A percentile compares a stretch with the other conserved stretches of the same genome.
Conservation (phyloP, 2,113 vertebrate genomes). For the Xiphias gladius region DNA sequence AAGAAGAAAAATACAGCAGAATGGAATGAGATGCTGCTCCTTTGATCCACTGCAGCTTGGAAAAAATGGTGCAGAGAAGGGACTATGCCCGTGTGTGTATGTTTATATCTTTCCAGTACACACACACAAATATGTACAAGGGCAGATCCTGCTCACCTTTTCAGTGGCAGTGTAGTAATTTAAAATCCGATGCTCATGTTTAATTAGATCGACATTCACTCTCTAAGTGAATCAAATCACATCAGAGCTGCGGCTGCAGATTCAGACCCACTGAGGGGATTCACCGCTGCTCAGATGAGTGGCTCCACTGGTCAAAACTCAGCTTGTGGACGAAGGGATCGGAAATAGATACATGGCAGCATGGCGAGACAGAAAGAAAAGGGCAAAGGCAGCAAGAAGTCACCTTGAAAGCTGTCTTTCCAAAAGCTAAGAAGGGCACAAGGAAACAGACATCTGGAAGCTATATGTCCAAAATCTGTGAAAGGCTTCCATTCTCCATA, state of each 20-base stretch:
- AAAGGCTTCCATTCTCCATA: not conserved
- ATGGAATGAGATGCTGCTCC: conserved; percentile 64
- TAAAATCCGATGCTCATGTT: conserved; percentile 36
- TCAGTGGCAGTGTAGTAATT: conserved; percentile 21
- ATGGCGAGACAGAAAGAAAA: not conserved
- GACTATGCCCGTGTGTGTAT: conserved; percentile 15
- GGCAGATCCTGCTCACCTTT: conserved; percentile 29
- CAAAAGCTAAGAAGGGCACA: not conserved
- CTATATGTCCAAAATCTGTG: not conserved
- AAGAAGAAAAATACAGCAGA: conserved; percentile 57
- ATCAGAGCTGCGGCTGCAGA: conserved; percentile 23
- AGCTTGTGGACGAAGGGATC: conserved; percentile 10
- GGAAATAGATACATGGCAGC: conserved; percentile 8
- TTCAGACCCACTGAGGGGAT: conserved; percentile 28
- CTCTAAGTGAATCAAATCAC: conserved; percentile 13
- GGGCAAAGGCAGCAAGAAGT: not conserved
- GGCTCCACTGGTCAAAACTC: conserved; percentile 5
- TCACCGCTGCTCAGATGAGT: conserved; percentile 21
- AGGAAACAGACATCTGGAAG: not conserved
- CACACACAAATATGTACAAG: conserved; percentile 2
- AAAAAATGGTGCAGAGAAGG: conserved; percentile 55
- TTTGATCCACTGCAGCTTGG: conserved; percentile 54
- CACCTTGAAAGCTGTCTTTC: not conserved
- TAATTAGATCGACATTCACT: conserved; percentile 46
- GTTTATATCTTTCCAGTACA: conserved; percentile 10